These are phyloP conservation scores for Aramus guarauna DNA, from an alignment of 2,113 vertebrate genomes.

Conservation along the genomic window DNA sequence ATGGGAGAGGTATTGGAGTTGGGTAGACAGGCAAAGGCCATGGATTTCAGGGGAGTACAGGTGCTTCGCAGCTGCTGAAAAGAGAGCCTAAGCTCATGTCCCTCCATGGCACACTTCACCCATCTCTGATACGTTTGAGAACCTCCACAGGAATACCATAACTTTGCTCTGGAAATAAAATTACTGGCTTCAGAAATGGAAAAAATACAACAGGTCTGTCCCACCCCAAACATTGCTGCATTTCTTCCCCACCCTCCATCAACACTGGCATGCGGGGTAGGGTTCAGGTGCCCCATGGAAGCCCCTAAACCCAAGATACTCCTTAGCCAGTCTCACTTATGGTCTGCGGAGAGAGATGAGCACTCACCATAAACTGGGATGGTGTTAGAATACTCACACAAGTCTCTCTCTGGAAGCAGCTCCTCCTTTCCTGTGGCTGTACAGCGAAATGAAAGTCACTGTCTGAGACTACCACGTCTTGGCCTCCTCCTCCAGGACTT, in stretches of 20 bases:
- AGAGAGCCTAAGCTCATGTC: background rate
- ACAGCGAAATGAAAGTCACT: background rate
- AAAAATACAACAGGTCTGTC: background rate
- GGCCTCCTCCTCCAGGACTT: background rate
- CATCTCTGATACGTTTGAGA: too few species aligned
- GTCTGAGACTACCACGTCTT: background rate
- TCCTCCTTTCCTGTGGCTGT: background rate
- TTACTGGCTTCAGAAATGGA: background rate
- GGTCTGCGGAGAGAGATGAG: background rate
- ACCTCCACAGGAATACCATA: background rate
- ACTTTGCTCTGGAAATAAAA: background rate
- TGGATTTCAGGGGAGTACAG: background rate
- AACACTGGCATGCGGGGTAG: background rate
- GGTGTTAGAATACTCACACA: background rate
- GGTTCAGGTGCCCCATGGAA: background rate
- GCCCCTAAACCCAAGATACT: background rate
- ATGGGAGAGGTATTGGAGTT: background rate
- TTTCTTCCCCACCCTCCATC: background rate
- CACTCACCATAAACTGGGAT: too few species aligned
- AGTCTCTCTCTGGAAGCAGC: background rate
- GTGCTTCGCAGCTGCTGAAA: background rate
- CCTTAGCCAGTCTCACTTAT: background rate
- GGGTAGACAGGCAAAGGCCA: background rate
- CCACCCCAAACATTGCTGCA: background rate
- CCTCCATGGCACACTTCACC: background rate